Conservation (phyloP, 2,888 invertebrate genomes). For the Netelia fuscicornis region DNA sequence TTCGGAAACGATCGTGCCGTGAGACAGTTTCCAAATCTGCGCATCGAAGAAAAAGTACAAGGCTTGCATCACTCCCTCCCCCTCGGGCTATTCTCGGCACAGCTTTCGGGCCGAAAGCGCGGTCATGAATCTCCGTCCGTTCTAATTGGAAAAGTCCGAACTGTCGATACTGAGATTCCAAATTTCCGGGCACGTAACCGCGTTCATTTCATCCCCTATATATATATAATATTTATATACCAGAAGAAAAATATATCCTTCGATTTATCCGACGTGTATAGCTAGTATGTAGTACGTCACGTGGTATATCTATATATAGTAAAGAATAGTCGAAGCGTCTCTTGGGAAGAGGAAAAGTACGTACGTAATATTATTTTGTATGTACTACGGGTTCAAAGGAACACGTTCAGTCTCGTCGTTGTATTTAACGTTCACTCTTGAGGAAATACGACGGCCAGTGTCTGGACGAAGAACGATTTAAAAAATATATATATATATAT, state of each 20-base stretch:
- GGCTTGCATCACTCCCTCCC: conserved; percentile 20
- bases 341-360: not conserved
- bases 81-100: conserved; percentile 17
- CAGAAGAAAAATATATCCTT: conserved; percentile 58
- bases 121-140: conserved; percentile 75
- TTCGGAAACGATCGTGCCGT: conserved; percentile 19
- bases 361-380: conserved; percentile 39
- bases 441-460: no score
- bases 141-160: conserved; percentile 79
- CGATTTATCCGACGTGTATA: conserved; percentile 50
- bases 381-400: conserved; percentile 21
- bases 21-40: conserved; percentile 37
- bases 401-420: conserved; percentile 16
- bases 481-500: no score
- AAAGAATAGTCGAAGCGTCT: not conserved
- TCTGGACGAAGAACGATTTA: no score
- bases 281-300: not conserved
- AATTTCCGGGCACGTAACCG: conserved; percentile 72
- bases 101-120: conserved; percentile 41
- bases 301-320: conserved; percentile 39
- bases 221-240: not conserved
- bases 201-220: conserved; percentile 59
- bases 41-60: conserved; percentile 22
- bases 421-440: not conserved
- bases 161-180: conserved; percentile 72